Evolutionary conservation across 2,113 vertebrate species (phyloP), one percentile per base, ranked within the genome.

Genomic region (Dendrocopos noguchii): DNA sequence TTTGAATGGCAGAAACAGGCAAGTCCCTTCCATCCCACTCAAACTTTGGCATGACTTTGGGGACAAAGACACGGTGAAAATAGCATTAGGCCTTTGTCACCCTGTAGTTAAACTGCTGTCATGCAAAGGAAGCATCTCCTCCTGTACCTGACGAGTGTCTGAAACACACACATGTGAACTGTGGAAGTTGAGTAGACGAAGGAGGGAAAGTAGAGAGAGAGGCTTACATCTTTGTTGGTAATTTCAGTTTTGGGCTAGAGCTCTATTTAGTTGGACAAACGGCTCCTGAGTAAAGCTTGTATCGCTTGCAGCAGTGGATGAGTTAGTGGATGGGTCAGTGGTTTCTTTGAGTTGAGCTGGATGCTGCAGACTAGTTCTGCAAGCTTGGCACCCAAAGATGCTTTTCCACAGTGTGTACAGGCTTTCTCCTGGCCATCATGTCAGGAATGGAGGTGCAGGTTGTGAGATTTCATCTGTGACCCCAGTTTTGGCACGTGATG

Each of bases 261-360:
- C 71, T 84, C 34, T 42, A 7, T 12, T 53, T 56, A 28, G 61
- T 76, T 52, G 79, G 56, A 65, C 66, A 34, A 75, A 31, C 1
- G 7, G 47, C 47, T 72, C 66, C 73, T 57, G 63, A 56, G 36
- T 87, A 76, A 66, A 94, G 73, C 47, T 74, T 14, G 15, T 76
- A 22, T 68, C 90, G 84, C 71, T 80, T 84, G 80, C 31, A 25
- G 64, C 72, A 64, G 84, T 2, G 10, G 90, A 31, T 81, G 72
- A 75, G 91, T 75, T 70, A 73, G 72, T 72, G 70, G 90, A 75
- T 94, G 66, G 91, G 83, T 83, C 75, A 82, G 88, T 4, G 42
- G 59, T 80, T 95, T 88, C 81, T 91, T 93, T 75, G 57, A 60
- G 67, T 77, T 76, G 63, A 80, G 81, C 82, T 80, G 80, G 36